Evolutionary conservation across 1,140 invertebrate species (phyloP).

Genomic region (Zaprionus taronus): DNA sequence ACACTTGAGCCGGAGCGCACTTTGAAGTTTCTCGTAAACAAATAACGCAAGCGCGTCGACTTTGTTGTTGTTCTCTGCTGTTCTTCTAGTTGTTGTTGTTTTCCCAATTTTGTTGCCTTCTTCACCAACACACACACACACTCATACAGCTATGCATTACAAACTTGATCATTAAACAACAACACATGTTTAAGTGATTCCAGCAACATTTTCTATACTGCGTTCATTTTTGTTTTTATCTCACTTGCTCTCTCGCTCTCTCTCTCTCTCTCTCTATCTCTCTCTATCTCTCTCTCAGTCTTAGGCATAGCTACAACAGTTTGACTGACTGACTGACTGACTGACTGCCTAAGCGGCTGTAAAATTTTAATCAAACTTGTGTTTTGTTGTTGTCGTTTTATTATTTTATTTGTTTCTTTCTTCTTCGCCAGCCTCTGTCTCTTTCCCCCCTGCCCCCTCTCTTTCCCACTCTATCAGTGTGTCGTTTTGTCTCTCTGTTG

Average conservation of each 20-base stretch:
- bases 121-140: conserved; percentile 3
- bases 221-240: conserved; percentile 29
- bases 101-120: conserved; percentile 12
- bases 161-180: conserved; percentile 40
- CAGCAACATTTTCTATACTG: conserved; percentile 42
- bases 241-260: neutral
- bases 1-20: conserved; percentile 2
- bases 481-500: too few species aligned
- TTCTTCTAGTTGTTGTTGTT: conserved; percentile 1
- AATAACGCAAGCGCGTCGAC: conserved; percentile 33
- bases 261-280: conserved; percentile 3
- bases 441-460: neutral
- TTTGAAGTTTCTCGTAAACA: conserved; percentile 42
- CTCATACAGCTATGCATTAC: neutral
- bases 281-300: conserved; percentile 5
- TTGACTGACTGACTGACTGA: conserved; percentile 20
- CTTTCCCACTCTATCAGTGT: neutral
- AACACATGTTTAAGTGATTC: conserved; percentile 45
- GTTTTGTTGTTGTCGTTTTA: conserved; percentile 46
- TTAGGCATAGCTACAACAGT: conserved; percentile 4
- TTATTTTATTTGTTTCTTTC: conserved; percentile 47
- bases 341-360: conserved; percentile 26
- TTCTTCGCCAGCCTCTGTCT: neutral
- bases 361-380: conserved; percentile 50
- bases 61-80: conserved; percentile 17